A percentile compares a stretch with the other conserved stretches of the same genome.
Evolutionary conservation across 2,888 invertebrate genomes (phyloP).

Genomic region (Morinoia aosen): DNA sequence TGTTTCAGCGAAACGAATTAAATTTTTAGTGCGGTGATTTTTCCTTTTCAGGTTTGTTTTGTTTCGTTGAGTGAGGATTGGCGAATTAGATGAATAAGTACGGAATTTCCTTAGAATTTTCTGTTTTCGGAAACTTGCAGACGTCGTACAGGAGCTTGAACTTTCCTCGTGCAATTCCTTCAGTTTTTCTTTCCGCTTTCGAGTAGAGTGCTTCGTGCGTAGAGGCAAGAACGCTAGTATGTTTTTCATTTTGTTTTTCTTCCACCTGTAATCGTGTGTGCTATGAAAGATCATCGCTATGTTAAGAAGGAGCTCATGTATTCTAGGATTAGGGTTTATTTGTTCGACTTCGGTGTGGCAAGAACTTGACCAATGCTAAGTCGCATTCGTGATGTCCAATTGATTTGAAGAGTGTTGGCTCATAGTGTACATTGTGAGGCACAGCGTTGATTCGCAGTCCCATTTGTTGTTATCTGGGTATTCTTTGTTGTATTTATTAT

Average conservation of each 20-base stretch:
- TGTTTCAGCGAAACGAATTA: neutral
- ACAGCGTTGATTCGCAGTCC: slow-evolving; percentile 6
- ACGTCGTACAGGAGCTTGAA: neutral
- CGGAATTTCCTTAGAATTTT: neutral
- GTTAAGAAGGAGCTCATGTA: neutral
- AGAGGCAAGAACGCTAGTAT: neutral
- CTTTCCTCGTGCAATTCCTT: neutral
- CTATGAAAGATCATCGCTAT: neutral
- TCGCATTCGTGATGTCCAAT: slow-evolving; percentile 10
- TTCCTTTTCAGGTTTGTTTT: neutral
- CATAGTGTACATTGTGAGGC: neutral
- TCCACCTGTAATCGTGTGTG: neutral
- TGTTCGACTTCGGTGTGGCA: neutral
- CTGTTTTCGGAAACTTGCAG: neutral
- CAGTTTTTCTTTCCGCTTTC: neutral
- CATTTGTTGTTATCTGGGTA: slow-evolving; percentile 35
- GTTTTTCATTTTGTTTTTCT: neutral
- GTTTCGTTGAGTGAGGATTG: neutral
- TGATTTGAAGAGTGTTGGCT: neutral
- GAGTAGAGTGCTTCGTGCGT: neutral
- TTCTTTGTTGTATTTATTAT: slow-evolving; percentile 48
- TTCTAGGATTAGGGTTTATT: neutral
- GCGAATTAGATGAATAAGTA: neutral
- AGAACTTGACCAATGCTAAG: neutral
- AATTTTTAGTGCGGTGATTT: neutral